Base-by-base conservation (phyloP, 2,113 vertebrate species). In the Chloroceryle aenea region DNA sequence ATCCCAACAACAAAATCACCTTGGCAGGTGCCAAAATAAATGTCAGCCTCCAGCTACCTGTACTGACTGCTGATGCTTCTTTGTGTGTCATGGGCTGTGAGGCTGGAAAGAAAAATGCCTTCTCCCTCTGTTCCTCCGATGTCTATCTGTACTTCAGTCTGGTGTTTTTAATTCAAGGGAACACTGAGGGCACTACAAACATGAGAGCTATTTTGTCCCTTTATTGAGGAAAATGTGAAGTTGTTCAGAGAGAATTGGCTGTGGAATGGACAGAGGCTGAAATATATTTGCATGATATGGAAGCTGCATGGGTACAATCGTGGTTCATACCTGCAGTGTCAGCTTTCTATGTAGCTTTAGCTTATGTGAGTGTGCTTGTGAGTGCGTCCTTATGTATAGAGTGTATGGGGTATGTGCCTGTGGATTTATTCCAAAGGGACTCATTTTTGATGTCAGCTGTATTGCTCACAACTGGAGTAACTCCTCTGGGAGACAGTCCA, bases 21-120 rank as follows among this genome's bases (percentile, higher is more conserved):
- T 96, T 84, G 52, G 52, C 91, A 95, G 81, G 72, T 95, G 96
- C 97, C 95, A 97, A 96, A 93, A 86, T 86, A 96, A 97, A 95
- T 23, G 0, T 48, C 59, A 85, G 67, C 83, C 62, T 97, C 59
- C 78, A 91, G 83, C 93, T 96, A 97, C 95, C 97, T 96, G 90
- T 80, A 71, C 73, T 0, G 0, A 20, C 58, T 69, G 63, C 67
- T 77, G 89, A 76, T 0, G 1, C 48, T 89, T 88, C 78, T 75
- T 25, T 30, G 61, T 29, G 59, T 40, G 50, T 81, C 0, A 0
- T 0, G 2, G 59, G 45, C 83, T n/a, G 7, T 0, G 6, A 69
- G 85, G 36, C 55, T 55, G 72, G 62, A 67, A 81, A 63, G 47
- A 32, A 61, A 81, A 40, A 40, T 0, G 0, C 15, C 34, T 45